A percentile compares a stretch with the other conserved stretches of the same genome.
Conservation (phyloP, 2,113 vertebrate species). For the Brienomyrus brachyistius region DNA sequence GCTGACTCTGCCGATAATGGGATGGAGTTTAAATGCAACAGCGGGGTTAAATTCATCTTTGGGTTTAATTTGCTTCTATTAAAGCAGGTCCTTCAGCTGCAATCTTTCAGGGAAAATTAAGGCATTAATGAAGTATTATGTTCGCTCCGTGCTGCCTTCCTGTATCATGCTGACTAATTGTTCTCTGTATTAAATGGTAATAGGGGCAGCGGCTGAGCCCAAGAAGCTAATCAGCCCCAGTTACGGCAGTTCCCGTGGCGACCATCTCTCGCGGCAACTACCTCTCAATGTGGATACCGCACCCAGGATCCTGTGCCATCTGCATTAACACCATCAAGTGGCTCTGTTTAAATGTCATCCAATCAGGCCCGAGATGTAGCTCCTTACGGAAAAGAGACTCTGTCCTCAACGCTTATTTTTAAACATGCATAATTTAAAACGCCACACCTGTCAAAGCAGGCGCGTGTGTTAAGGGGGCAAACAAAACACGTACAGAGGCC, state of each 20-base stretch:
- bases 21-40: background rate
- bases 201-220: slow-evolving; percentile 14
- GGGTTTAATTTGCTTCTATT: slow-evolving; percentile 7
- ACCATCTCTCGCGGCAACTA: background rate
- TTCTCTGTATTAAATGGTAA: slow-evolving; percentile 23
- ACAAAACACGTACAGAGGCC: background rate
- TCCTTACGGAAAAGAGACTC: background rate
- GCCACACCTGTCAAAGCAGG: background rate
- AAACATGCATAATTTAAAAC: background rate
- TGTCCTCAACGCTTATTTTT: background rate
- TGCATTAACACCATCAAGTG: background rate
- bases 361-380: background rate
- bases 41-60: slow-evolving; percentile 2
- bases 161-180: slow-evolving; percentile 22
- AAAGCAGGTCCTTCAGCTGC: slow-evolving; percentile 10
- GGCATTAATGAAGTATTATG: slow-evolving; percentile 19
- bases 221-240: slow-evolving; percentile 23
- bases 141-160: slow-evolving; percentile 11
- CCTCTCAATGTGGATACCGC: background rate
- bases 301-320: background rate
- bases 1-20: background rate
- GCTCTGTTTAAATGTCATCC: background rate
- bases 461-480: background rate
- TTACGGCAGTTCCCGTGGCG: background rate
- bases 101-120: slow-evolving; percentile 20